Conservation (phyloP, 2,888 invertebrate species). For the Octodonta nipae region DNA sequence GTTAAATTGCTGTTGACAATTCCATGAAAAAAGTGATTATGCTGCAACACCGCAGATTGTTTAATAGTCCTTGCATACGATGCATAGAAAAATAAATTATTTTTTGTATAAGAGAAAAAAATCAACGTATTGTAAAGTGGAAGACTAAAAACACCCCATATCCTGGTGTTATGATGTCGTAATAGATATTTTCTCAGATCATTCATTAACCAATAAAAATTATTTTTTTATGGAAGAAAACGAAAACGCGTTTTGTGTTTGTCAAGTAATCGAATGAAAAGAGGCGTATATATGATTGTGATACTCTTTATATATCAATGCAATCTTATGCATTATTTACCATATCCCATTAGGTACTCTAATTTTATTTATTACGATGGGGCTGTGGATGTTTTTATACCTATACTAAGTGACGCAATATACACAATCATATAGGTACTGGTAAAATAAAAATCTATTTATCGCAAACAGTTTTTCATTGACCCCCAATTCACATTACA, state of each 20-base stretch:
- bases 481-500: too few species aligned
- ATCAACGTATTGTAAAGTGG: too few species aligned
- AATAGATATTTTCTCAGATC: constrained; percentile 7
- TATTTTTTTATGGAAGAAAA: constrained; percentile 10
- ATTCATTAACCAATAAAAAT: constrained; percentile 9
- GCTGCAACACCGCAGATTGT: constrained; percentile 9
- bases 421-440: constrained; percentile 26
- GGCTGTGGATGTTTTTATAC: constrained; percentile 28
- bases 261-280: constrained; percentile 10
- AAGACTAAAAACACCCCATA: not conserved
- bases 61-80: constrained; percentile 12
- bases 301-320: constrained; percentile 22
- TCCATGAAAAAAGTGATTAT: constrained; percentile 9
- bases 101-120: constrained; percentile 13
- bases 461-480: constrained; percentile 11
- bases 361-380: constrained; percentile 21
- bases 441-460: constrained; percentile 21
- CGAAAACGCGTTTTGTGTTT: not conserved
- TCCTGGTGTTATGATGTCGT: constrained; percentile 3
- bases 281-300: constrained; percentile 22
- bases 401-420: constrained; percentile 23
- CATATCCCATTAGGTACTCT: constrained; percentile 19
- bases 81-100: constrained; percentile 12
- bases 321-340: constrained; percentile 16
- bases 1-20: constrained; percentile 10